phyloP scores from a whole-genome alignment of 2,888 invertebrate species.

The Drosophila greeni region DNA sequence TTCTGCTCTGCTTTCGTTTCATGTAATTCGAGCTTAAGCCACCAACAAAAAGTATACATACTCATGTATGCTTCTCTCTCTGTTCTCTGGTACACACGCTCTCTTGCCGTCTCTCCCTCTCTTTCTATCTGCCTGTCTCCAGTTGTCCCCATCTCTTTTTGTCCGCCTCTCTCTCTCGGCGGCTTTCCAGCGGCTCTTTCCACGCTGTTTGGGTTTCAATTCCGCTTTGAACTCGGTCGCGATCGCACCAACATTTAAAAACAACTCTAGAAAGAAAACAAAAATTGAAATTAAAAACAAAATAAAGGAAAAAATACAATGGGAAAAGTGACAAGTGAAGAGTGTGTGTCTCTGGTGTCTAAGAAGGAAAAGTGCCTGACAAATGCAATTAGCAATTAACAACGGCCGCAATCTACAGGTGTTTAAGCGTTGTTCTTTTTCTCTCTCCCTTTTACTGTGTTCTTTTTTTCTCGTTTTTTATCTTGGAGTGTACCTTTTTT shows the following conservation, averaged over 20 bases:
- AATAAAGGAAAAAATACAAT: constrained; percentile 10
- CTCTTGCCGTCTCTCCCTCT: constrained; percentile 10
- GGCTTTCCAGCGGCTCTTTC: constrained; percentile 47
- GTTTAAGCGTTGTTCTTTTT: constrained; percentile 27
- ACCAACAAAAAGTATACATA: constrained; percentile 28
- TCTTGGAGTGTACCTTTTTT: constrained; percentile 21
- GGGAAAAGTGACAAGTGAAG: constrained; percentile 63
- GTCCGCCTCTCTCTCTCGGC: constrained; percentile 14
- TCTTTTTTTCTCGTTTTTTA: not conserved
- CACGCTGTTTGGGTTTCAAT: constrained; percentile 20
- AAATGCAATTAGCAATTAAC: constrained; percentile 22
- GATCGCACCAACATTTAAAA: constrained; percentile 45
- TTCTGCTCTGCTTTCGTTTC: constrained; percentile 36
- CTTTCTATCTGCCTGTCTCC: constrained; percentile 19
- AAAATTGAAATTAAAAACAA: constrained; percentile 3
- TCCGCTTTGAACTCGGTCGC: constrained; percentile 53
- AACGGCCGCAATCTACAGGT: constrained; percentile 48
- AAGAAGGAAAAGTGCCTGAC: constrained; percentile 25
- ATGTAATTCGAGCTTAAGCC: constrained; percentile 49
- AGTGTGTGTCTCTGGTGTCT: constrained; percentile 19
- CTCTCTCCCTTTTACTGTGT: not conserved
- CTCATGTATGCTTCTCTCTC: constrained; percentile 10
- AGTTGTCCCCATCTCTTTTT: constrained; percentile 13
- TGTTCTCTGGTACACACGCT: not conserved
- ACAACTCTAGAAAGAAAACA: not conserved